Evolutionary conservation across 37 sponge, comb jelly and placozoan genomes (phyloP).

Genomic region (Sycon ciliatum): DNA sequence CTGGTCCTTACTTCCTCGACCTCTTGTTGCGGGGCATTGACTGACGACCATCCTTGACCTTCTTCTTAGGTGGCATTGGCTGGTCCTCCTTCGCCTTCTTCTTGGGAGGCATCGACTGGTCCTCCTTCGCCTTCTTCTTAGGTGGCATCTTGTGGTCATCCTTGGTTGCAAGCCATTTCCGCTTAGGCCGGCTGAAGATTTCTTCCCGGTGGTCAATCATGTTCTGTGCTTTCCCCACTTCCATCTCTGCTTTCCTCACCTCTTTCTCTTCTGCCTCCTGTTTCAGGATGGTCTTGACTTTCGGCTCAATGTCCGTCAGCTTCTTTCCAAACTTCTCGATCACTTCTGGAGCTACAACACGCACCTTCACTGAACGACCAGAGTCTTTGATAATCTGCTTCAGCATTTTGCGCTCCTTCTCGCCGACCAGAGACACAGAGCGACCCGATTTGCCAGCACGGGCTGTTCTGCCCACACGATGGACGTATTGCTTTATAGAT

Average conservation of each 20-base stretch:
- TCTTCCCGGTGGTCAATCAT: slow-evolving; percentile 81
- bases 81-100: too few relatives aligned
- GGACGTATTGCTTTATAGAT: slow-evolving; percentile 88
- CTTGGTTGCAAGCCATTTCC: slow-evolving; percentile 60
- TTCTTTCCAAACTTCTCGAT: slow-evolving; percentile 60
- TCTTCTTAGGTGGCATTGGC: too few relatives aligned
- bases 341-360: slow-evolving; percentile 78
- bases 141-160: too few relatives aligned
- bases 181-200: slow-evolving; percentile 81
- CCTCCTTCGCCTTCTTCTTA: too few relatives aligned
- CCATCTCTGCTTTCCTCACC: slow-evolving; percentile 85
- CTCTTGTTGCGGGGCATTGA: too few relatives aligned
- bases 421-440: slow-evolving; percentile 89
- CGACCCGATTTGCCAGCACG: slow-evolving; percentile 82
- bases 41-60: too few relatives aligned
- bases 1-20: too few relatives aligned
- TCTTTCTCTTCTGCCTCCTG: slow-evolving; percentile 89
- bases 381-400: slow-evolving; percentile 85
- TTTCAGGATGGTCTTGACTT: slow-evolving; percentile 70
- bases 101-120: too few relatives aligned
- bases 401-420: slow-evolving; percentile 78
- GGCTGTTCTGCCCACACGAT: slow-evolving; percentile 94
- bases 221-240: slow-evolving; percentile 86
- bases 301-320: slow-evolving; percentile 42
- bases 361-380: slow-evolving; percentile 70